A percentile compares a stretch with the other conserved stretches of the same genome.
Evolutionary conservation across 2,113 vertebrate genomes (phyloP).

Genomic region (Ictidomys tridecemlineatus): DNA sequence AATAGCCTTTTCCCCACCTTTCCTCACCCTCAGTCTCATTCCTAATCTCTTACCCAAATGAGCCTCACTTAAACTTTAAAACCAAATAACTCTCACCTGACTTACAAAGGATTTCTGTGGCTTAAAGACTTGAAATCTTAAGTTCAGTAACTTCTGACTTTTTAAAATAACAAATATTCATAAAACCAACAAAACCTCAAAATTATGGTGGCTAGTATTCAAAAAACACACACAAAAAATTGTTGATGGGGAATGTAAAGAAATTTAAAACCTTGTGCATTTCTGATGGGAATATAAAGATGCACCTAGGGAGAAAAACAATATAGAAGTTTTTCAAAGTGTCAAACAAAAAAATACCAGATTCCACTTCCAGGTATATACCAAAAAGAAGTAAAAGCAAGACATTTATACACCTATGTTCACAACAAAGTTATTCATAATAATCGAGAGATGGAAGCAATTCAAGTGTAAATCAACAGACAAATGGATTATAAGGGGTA

Average conservation of each 20-base stretch:
- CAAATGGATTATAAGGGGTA: neutral
- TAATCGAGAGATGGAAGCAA: neutral
- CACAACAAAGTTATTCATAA: neutral
- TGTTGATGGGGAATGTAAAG: neutral
- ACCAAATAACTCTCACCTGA: neutral
- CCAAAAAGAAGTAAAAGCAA: neutral
- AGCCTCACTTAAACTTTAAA: neutral
- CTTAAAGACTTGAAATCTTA: neutral
- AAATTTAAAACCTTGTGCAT: neutral
- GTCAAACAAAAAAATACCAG: neutral
- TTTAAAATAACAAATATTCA: slow-evolving; percentile 2
- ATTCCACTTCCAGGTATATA: neutral
- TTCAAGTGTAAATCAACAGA: neutral
- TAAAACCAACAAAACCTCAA: neutral
- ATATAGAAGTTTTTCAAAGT: neutral
- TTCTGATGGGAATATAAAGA: neutral
- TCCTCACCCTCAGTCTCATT: neutral
- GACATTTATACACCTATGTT: neutral
- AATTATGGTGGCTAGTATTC: neutral
- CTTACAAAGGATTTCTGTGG: neutral
- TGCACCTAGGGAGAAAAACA: too few relatives aligned
- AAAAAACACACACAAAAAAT: neutral
- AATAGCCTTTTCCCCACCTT: neutral
- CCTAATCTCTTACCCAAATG: neutral
- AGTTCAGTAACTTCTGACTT: neutral